These are phyloP conservation scores for Oophaga pumilio DNA, from an alignment of 2,113 vertebrate genomes.

Conservation along the genomic window DNA sequence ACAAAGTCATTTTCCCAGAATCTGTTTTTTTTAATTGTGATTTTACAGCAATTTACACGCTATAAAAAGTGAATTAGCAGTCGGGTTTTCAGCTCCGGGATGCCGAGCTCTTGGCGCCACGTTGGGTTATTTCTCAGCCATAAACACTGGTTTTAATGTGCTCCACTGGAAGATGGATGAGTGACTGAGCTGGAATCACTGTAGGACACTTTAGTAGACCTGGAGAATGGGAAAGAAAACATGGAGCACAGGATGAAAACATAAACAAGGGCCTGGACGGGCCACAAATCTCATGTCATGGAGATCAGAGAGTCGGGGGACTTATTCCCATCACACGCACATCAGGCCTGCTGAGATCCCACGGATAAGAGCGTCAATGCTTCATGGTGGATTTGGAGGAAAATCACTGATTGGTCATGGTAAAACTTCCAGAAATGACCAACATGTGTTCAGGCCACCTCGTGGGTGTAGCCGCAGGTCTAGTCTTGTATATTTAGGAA, in stretches of 20 bases:
- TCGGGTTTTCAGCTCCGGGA: constrained; percentile 3
- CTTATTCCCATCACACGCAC: neutral
- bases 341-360: constrained; percentile 21
- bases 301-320: constrained; percentile 32
- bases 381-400: constrained; percentile 44
- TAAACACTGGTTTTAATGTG: constrained; percentile 5
- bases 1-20: neutral
- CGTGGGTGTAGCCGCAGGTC: neutral
- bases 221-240: constrained; percentile 1
- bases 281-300: constrained; percentile 31
- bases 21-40: constrained; percentile 13
- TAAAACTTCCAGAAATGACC: constrained; percentile 19
- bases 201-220: constrained; percentile 4
- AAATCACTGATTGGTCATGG: constrained; percentile 47
- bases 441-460: constrained; percentile 18
- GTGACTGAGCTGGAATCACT: constrained; percentile 1
- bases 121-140: constrained; percentile 10
- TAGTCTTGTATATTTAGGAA: too few relatives aligned
- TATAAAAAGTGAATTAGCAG: constrained; percentile 33
- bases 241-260: neutral
- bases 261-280: constrained; percentile 20
- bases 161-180: constrained; percentile 24
- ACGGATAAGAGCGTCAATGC: constrained; percentile 25
- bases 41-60: constrained; percentile 26
- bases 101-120: constrained; percentile 21